A percentile compares a stretch with the other conserved stretches of the same genome.
These are phyloP conservation scores for Hypothenemus hampei DNA, from an alignment of 1,140 invertebrate genomes.

Conservation along the genomic window DNA sequence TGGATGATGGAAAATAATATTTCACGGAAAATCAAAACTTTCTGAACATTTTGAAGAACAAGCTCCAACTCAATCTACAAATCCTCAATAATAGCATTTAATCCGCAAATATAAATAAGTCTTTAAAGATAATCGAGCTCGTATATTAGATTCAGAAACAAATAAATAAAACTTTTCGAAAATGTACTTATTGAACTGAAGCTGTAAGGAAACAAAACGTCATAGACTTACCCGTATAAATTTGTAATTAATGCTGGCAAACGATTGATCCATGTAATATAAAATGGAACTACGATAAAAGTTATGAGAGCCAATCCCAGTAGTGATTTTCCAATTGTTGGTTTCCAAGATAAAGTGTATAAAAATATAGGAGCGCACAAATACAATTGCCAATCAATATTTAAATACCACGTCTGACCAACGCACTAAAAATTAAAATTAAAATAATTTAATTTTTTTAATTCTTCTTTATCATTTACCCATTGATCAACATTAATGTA, in stretches of 20 bases:
- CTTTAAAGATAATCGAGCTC: too few relatives aligned
- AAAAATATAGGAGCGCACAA: conserved; percentile 44
- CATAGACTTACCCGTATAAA: conserved; percentile 15
- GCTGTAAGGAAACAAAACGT: too few relatives aligned
- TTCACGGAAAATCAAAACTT: too few relatives aligned
- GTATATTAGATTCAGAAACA: too few relatives aligned
- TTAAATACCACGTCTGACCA: conserved; percentile 46
- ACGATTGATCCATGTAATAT: conserved; percentile 23
- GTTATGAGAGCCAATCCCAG: not conserved
- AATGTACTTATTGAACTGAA: too few relatives aligned
- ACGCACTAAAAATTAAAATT: conserved; percentile 39
- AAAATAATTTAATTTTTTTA: not conserved
- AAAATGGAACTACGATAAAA: conserved; percentile 16
- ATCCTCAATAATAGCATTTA: too few relatives aligned
- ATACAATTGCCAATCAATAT: conserved; percentile 46
- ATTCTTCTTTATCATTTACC: conserved; percentile 33
- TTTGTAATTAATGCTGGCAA: conserved; percentile 20
- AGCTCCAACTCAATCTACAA: too few relatives aligned
- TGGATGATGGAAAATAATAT: too few relatives aligned
- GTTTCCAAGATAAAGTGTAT: conserved; percentile 34
- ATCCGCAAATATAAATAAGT: too few relatives aligned
- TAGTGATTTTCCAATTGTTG: conserved; percentile 16
- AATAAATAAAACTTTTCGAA: too few relatives aligned
- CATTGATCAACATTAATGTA: conserved; percentile 45
- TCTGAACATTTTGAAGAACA: too few relatives aligned